A percentile compares a stretch with the other conserved stretches of the same genome.
These are phyloP conservation scores for Arctia plantaginis DNA, from an alignment of 2,888 invertebrate genomes.

Conservation along the genomic window DNA sequence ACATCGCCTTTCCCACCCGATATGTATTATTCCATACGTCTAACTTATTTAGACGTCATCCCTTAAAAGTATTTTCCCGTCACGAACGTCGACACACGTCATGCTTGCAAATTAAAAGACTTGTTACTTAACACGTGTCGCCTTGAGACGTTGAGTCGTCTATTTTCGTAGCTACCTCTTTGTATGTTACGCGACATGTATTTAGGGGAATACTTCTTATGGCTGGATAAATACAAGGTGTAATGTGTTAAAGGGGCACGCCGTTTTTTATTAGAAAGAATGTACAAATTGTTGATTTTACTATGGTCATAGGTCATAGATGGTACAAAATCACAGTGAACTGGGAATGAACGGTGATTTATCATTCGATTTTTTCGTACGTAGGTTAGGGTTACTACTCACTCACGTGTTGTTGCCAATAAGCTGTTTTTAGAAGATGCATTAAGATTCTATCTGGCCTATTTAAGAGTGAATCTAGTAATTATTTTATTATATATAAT, in stretches of 20 bases:
- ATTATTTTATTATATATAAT: too few relatives aligned
- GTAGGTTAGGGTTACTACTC: too few relatives aligned
- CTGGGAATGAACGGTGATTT: too few relatives aligned
- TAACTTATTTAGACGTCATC: neutral
- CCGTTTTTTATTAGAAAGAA: neutral
- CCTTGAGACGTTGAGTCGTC: slow-evolving; percentile 13
- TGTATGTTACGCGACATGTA: slow-evolving; percentile 33
- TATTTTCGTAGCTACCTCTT: slow-evolving; percentile 18
- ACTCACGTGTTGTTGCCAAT: too few relatives aligned
- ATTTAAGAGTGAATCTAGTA: too few relatives aligned
- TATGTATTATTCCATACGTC: slow-evolving; percentile 1
- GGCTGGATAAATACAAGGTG: slow-evolving; percentile 1
- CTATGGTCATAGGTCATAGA: too few relatives aligned
- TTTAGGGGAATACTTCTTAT: neutral
- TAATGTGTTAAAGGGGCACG: neutral
- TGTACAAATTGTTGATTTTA: neutral
- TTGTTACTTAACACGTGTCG: slow-evolving; percentile 21
- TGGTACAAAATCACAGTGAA: too few relatives aligned
- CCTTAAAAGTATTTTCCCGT: slow-evolving; percentile 7
- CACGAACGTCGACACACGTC: slow-evolving; percentile 14
- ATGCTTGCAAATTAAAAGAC: slow-evolving; percentile 22
- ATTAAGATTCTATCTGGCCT: too few relatives aligned
- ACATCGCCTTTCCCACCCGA: neutral
- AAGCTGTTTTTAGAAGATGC: too few relatives aligned
- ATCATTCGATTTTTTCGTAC: too few relatives aligned